Evolutionary conservation across 2,113 vertebrate species (phyloP).

Genomic region (Gymnogyps californianus): DNA sequence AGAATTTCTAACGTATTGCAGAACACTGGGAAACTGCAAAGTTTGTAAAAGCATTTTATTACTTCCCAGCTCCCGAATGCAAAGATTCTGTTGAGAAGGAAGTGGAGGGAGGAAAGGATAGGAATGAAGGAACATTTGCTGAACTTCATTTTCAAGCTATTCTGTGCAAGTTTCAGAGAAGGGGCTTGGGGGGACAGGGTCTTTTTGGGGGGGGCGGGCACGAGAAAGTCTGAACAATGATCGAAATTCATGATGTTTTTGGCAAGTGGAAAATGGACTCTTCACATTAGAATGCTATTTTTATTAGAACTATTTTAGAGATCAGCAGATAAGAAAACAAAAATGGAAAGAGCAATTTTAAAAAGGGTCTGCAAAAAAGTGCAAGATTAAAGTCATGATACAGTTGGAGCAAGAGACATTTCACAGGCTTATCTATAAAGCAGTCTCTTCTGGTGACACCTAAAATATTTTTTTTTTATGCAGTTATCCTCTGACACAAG

Average conservation of each 20-base stretch:
- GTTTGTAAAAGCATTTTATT: not conserved
- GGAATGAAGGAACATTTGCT: not conserved
- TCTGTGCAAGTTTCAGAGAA: not conserved
- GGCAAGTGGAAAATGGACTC: not conserved
- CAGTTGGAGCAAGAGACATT: not conserved
- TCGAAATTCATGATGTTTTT: not conserved
- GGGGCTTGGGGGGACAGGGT: not conserved
- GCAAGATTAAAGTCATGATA: not conserved
- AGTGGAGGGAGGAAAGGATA: not conserved
- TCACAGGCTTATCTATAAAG: not conserved
- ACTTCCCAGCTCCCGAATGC: not conserved
- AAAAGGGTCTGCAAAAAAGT: not conserved
- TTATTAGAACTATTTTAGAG: not conserved
- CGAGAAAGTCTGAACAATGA: not conserved
- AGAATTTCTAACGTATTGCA: not conserved
- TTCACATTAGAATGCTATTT: not conserved
- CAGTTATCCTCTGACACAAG: not conserved
- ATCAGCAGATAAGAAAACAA: not conserved
- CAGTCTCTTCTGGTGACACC: not conserved
- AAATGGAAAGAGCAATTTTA: not conserved
- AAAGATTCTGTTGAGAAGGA: not conserved
- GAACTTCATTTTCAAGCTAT: not conserved
- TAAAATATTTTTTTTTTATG: not conserved
- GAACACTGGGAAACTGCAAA: not conserved
- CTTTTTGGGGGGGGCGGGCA: not conserved